Evolutionary conservation across 2,888 invertebrate species (phyloP).

Genomic region (Cryptops parisi): DNA sequence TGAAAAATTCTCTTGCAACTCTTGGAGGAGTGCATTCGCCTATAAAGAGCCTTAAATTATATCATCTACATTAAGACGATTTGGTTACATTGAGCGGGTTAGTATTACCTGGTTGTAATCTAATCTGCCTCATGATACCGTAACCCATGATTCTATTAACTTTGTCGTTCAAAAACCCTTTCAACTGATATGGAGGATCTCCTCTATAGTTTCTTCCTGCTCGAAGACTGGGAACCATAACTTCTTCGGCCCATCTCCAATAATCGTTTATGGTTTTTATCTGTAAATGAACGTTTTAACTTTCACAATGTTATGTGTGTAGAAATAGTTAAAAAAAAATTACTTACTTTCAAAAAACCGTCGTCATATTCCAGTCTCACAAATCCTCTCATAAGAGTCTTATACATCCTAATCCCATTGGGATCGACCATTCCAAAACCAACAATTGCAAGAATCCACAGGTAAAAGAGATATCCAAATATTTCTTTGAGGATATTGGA

Average conservation of each 20-base stretch:
- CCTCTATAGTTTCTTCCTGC: conserved; percentile 37
- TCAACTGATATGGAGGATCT: conserved; percentile 34
- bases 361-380: conserved; percentile 10
- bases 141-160: conserved; percentile 40
- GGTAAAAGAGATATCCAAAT: conserved; percentile 33
- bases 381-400: conserved; percentile 17
- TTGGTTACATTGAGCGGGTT: no score
- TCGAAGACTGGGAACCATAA: conserved; percentile 31
- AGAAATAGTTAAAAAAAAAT: no score
- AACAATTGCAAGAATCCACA: conserved; percentile 35
- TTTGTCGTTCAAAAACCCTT: conserved; percentile 37
- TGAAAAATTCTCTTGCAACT: not conserved
- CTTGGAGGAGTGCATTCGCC: no score
- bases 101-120: conserved; percentile 29
- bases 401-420: conserved; percentile 16
- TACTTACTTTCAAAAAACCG: conserved; percentile 19
- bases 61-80: no score
- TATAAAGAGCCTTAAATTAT: no score
- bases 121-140: conserved; percentile 37
- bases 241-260: conserved; percentile 28
- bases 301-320: no score
- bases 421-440: conserved; percentile 33
- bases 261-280: conserved; percentile 4
- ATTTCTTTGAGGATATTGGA: conserved; percentile 35
- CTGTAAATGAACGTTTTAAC: not conserved